phyloP scores from a whole-genome alignment of 64 coral and sea anemone species.

The Exaiptasia diaphana region DNA sequence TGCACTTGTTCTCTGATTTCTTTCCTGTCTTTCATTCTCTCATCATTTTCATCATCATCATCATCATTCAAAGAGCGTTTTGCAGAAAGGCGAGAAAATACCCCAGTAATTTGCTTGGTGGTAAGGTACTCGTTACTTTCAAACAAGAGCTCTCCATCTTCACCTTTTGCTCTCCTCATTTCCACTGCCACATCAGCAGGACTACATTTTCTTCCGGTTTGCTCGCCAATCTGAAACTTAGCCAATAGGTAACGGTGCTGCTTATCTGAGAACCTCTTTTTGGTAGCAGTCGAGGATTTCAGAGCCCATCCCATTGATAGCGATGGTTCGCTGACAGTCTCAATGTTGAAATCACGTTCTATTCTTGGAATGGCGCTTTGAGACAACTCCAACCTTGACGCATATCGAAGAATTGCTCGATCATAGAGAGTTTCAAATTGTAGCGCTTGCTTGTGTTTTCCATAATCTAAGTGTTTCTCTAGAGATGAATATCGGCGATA shows the following conservation, averaged over 20 bases:
- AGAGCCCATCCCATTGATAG: conserved; percentile 36
- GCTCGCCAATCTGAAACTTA: conserved; percentile 33
- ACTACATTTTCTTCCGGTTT: conserved; percentile 20
- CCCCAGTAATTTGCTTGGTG: neutral
- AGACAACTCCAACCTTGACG: conserved; percentile 5
- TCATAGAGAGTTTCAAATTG: conserved; percentile 42
- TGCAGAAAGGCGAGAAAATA: conserved; percentile 12
- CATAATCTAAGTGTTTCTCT: conserved; percentile 24
- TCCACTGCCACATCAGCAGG: neutral
- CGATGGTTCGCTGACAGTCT: neutral
- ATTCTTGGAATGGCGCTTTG: neutral
- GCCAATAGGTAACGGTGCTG: conserved; percentile 5
- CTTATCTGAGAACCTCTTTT: conserved; percentile 6
- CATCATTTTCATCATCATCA: neutral
- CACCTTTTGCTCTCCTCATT: neutral
- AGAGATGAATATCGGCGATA: conserved; percentile 12
- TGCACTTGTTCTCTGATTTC: neutral
- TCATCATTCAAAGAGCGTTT: neutral
- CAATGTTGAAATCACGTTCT: neutral
- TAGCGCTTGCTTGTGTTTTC: conserved; percentile 3
- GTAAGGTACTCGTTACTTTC: neutral
- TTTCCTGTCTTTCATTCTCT: neutral
- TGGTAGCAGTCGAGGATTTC: neutral
- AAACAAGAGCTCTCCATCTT: neutral
- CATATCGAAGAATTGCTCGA: conserved; percentile 19